A percentile compares a stretch with the other conserved stretches of the same genome.
Evolutionary conservation across 2,797 vertebrate genomes (phyloP).

Genomic region (Lophius americanus): DNA sequence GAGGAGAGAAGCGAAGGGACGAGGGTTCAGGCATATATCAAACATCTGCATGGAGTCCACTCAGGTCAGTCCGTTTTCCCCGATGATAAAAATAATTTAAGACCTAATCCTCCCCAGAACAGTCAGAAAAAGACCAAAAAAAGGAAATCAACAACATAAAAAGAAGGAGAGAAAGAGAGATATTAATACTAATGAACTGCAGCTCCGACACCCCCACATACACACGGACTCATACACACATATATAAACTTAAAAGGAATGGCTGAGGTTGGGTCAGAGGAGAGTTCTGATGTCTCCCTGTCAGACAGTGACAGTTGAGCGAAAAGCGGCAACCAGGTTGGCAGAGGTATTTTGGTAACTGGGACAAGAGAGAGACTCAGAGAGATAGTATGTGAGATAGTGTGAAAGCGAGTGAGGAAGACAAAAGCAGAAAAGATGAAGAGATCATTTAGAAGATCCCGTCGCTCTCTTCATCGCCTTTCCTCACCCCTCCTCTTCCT

Average conservation of each 20-base stretch:
- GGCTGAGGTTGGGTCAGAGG: slow-evolving; percentile 46
- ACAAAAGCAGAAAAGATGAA: slow-evolving; percentile 71
- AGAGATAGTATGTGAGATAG: slow-evolving; percentile 26
- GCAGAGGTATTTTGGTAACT: slow-evolving; percentile 79
- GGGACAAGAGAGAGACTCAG: slow-evolving; percentile 63
- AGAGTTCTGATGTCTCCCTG: slow-evolving; percentile 36
- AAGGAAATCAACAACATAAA: slow-evolving; percentile 5
- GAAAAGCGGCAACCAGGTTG: slow-evolving; percentile 75
- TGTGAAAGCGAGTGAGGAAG: slow-evolving; percentile 41
- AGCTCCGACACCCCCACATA: slow-evolving; percentile 50
- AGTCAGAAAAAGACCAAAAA: neutral
- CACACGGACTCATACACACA: slow-evolving; percentile 20
- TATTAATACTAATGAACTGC: neutral
- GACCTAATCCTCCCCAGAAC: neutral
- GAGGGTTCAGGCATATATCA: slow-evolving; percentile 30
- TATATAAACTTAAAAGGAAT: neutral
- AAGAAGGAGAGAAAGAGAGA: slow-evolving; percentile 3
- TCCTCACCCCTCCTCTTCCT: slow-evolving; percentile 48
- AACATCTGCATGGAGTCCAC: slow-evolving; percentile 46
- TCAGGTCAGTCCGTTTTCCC: neutral
- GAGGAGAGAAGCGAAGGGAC: slow-evolving; percentile 31
- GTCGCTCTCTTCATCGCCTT: slow-evolving; percentile 52
- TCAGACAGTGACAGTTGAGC: slow-evolving; percentile 72
- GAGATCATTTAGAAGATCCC: slow-evolving; percentile 77
- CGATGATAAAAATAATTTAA: too few relatives aligned